Base-by-base conservation (phyloP, 2,797 vertebrate genomes). In the Tokudaia tokunoshimensis region DNA sequence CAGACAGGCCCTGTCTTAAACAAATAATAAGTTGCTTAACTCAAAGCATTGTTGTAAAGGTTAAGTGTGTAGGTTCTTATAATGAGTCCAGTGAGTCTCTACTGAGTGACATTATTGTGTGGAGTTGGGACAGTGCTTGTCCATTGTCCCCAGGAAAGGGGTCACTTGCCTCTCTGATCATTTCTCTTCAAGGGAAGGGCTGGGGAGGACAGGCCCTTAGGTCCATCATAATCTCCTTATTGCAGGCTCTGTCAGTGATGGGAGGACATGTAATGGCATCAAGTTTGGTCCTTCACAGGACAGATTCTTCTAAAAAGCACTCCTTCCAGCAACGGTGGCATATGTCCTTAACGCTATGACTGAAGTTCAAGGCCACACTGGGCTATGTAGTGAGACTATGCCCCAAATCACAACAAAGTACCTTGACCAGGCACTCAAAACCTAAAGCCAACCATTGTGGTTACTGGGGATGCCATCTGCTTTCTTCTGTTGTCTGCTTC, bases 211-310 rank as follows among this genome's bases (percentile, higher is more conserved):
- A 37, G 37, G 44, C 6, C 22, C 24, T 1, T 57, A 1, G 24
- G 59, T 26, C 17, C 47, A 1, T 15, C 41, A 2, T 2, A 37
- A 12, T 57, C 52, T 41, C 1, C 34, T 75, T n/a, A 1, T 34
- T 34, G 3, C 1, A 17, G 80, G 67, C 41, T 24, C 37, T 4
- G 2, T 44, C 0, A 2, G n/a, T 2, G 24, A 2, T 5, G 31
- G 11, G 47, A 55, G 20, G 44, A 41, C 41, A 19, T 1, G 24
- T 4, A 8, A 2, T 24, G 34, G 20, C 29, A 76, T 78, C 52
- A 26, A 12, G 26, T 12, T 37, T 50, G 2, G 12, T n/a, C 37
- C 44, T 29, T n/a, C 17, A 57, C 26, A 7, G 29, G 20, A 3
- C 4, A 4, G 11, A 37, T 55, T 24, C 24, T 94, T 75, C 29